phyloP scores from a whole-genome alignment of 2,113 vertebrate genomes.

The Atrichornis clamosus region DNA sequence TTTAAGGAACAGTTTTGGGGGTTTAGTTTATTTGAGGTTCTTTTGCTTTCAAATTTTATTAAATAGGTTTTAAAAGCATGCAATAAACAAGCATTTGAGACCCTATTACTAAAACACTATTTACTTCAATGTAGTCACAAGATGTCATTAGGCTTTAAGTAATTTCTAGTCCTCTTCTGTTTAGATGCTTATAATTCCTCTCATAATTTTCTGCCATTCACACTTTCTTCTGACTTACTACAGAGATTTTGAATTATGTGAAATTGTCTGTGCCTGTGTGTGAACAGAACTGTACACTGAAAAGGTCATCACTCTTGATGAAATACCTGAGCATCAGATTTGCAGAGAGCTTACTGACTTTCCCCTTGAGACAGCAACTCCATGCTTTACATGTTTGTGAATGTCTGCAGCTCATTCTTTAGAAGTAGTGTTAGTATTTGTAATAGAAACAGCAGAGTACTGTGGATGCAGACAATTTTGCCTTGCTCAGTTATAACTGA shows the following conservation, averaged over 20 bases:
- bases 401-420: not conserved
- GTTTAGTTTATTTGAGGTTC: not conserved
- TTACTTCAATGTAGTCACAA: not conserved
- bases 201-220: not conserved
- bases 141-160: not conserved
- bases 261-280: not conserved
- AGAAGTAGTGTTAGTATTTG: not conserved
- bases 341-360: not conserved
- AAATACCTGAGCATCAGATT: not conserved
- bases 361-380: not conserved
- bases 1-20: not conserved
- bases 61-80: not conserved
- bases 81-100: not conserved
- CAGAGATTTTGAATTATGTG: not conserved
- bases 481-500: rapidly evolving
- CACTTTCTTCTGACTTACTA: not conserved
- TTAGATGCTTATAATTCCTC: not conserved
- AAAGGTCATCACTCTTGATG: not conserved
- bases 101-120: not conserved
- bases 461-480: not conserved
- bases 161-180: not conserved
- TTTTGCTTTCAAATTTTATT: not conserved
- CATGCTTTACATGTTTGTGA: not conserved
- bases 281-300: not conserved
- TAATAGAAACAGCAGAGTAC: not conserved